These are phyloP conservation scores for Drosophila kanekoi DNA, from an alignment of 2,888 invertebrate genomes.

Conservation along the genomic window DNA sequence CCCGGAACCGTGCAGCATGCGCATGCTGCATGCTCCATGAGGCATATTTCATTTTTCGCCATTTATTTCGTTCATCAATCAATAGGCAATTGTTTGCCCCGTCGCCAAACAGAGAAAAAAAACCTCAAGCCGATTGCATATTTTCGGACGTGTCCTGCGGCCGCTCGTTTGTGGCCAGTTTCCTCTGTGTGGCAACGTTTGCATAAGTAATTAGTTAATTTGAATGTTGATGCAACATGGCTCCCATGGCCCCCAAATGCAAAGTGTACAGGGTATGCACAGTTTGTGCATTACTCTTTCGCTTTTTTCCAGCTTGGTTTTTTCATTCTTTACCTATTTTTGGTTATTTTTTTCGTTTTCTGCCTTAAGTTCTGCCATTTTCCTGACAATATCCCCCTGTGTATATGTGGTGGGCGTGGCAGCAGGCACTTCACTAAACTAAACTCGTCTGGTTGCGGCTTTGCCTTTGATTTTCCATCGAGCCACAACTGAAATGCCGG, in stretches of 20 bases:
- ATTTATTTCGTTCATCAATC: constrained; percentile 48
- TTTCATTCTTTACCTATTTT: background rate
- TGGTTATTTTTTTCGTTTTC: background rate
- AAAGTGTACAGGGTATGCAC: constrained; percentile 2
- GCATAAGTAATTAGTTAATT: constrained; percentile 71
- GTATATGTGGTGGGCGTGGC: constrained; percentile 27
- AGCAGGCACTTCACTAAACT: constrained; percentile 23
- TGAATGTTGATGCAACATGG: constrained; percentile 15
- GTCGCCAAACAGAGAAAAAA: constrained; percentile 15
- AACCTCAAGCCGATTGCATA: constrained; percentile 31
- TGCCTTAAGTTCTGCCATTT: constrained; percentile 15
- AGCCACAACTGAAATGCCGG: constrained; percentile 31
- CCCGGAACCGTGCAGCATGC: background rate
- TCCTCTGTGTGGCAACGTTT: constrained; percentile 40
- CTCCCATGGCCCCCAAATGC: no score
- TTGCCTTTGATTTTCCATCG: constrained; percentile 44
- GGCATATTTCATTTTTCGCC: background rate
- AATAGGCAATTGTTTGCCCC: constrained; percentile 55
- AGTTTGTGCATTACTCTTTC: background rate
- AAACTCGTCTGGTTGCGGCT: constrained; percentile 36
- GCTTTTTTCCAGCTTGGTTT: background rate
- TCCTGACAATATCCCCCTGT: constrained; percentile 11
- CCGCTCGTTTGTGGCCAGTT: constrained; percentile 23
- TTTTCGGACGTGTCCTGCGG: constrained; percentile 33
- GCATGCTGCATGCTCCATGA: background rate